A percentile compares a stretch with the other conserved stretches of the same genome.
phyloP scores from a whole-genome alignment of 2,797 vertebrate species.

The Betta splendens region DNA sequence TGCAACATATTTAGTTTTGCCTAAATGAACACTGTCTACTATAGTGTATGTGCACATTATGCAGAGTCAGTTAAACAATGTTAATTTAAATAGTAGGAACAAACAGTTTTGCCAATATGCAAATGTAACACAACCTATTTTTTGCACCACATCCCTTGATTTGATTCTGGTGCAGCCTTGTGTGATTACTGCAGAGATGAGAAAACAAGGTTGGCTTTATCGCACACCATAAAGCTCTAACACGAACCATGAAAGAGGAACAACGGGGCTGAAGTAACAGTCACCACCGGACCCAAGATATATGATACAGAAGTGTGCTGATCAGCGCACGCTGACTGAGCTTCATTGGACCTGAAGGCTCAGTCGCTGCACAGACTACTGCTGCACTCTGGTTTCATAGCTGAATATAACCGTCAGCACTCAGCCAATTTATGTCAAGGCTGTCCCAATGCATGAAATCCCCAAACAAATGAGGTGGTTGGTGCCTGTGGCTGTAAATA shows the following conservation, averaged over 20 bases:
- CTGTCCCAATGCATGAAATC: conserved; percentile 61
- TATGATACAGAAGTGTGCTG: conserved; percentile 52
- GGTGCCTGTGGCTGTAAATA: conserved; percentile 38
- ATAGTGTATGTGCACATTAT: too few species aligned
- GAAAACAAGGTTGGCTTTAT: conserved; percentile 52
- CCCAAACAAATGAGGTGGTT: conserved; percentile 60
- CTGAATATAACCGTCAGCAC: conserved; percentile 68
- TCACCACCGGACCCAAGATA: conserved; percentile 58
- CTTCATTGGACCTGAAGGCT: conserved; percentile 70
- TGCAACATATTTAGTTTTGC: neutral
- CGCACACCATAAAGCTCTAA: conserved; percentile 52
- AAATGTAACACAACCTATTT: conserved; percentile 6
- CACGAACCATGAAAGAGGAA: conserved; percentile 62
- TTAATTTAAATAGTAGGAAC: too few species aligned
- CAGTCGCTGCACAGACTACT: conserved; percentile 59
- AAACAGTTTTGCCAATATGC: conserved; percentile 1
- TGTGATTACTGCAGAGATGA: conserved; percentile 25
- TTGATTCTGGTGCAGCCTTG: conserved; percentile 13
- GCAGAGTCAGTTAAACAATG: too few species aligned
- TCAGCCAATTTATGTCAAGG: conserved; percentile 69
- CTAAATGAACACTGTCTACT: neutral
- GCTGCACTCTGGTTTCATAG: conserved; percentile 67
- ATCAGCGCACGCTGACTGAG: conserved; percentile 57
- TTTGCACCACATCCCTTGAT: conserved; percentile 15
- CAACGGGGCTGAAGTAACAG: conserved; percentile 64